phyloP scores from a whole-genome alignment of 2,113 vertebrate species.

The Heterotilapia buettikoferi region DNA sequence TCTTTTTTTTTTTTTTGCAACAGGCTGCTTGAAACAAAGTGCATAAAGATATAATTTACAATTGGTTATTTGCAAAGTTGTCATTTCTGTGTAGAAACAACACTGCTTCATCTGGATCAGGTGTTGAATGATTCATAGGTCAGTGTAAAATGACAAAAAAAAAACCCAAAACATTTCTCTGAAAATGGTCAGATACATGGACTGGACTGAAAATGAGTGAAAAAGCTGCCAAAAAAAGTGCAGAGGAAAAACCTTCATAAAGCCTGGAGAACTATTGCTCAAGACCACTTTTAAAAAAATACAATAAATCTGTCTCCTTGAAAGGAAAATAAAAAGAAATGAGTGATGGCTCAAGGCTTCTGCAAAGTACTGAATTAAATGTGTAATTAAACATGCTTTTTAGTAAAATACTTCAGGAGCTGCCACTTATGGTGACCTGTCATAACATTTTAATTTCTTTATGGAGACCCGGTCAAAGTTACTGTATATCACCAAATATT shows the following conservation, averaged over 20 bases:
- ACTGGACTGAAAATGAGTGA: not conserved
- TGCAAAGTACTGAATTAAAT: not conserved
- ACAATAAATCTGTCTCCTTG: not conserved
- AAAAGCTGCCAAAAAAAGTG: not conserved
- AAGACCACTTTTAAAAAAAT: not conserved
- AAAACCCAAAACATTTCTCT: fast-evolving
- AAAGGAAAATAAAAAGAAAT: not conserved
- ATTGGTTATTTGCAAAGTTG: not conserved
- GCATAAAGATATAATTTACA: not conserved
- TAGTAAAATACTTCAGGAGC: not conserved
- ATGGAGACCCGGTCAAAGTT: not conserved
- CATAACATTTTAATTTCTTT: not conserved
- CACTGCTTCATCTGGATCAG: not conserved
- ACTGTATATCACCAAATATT: not conserved
- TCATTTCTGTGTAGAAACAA: not conserved
- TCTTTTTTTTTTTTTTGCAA: not conserved
- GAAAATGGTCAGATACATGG: not conserved
- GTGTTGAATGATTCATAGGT: not conserved
- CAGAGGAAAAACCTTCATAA: not conserved
- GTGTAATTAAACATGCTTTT: fast-evolving
- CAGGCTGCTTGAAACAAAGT: not conserved
- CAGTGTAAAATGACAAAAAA: not conserved
- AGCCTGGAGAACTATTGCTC: not conserved
- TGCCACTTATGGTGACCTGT: not conserved
- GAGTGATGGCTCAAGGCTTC: not conserved